Evolutionary conservation across 2,888 invertebrate species (phyloP), one percentile per base, ranked within the genome.

Genomic region (Drosophila anceps): DNA sequence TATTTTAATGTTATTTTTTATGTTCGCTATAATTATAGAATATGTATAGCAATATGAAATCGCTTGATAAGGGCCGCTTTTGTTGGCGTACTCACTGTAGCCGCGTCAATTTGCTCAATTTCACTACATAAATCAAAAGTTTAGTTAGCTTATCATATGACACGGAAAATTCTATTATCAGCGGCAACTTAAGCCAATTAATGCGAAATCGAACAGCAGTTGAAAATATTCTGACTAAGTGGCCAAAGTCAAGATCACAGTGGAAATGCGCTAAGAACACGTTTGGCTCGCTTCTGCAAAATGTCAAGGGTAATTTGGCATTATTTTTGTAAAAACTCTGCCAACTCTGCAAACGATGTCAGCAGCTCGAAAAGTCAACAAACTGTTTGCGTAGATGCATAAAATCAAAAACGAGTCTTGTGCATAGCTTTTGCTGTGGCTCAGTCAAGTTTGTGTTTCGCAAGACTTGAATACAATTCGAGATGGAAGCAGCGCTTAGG

Each of bases 241-340:
- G 67, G 44, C 15, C 78, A 77, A 77, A 77, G 78, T 77, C 77
- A 77, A 69, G 73, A 67, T 41, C 69, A 50, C 12, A 27, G 29
- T 55, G 50, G 33, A 51, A 50, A 10, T 33, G 44, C 24, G 24
- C 4, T 29, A 72, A 60, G 33, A 60, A 48, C 78, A 78, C 77
- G 77, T 70, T 71, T 50, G 29, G 58, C 12, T 44, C 13, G 24
- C 27, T 60, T 69, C 39, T 43, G 48, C 61, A 71, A 84, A 84
- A 82, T 81, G 82, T 79, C 84, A 82, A 73, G 73, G 82, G 61
- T 55, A 31, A 35, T 39, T 39, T 39, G 20, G 37, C 41, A 60
- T 48, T 50, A 0, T 63, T 61, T 53, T 64, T 35, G 29, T 27
- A 70, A 39, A 48, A 54, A 51, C 53, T 50, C 41, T 64, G 73